Evolutionary conservation across 2,797 vertebrate species (phyloP), one percentile per base, ranked within the genome.

Genomic region (Enteromius trimaculatus): DNA sequence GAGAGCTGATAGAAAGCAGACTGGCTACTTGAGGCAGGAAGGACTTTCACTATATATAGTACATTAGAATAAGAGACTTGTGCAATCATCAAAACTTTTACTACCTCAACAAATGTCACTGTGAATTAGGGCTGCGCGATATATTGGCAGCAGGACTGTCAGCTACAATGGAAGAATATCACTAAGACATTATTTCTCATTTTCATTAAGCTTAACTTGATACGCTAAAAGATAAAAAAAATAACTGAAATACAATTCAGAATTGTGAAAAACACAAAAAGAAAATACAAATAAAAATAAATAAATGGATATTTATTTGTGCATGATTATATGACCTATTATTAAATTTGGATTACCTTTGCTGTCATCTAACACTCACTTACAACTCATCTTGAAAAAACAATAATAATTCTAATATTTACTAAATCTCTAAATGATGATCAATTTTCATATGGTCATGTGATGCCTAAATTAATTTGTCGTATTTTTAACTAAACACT

Each of bases 11-110:
- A 66, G 51, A 84, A 68, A 31, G 3, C 66, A 74, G 68, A 47
- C 58, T 21, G 44, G 75, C 58, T 71, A 78, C 82, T 68, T 62
- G 44, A 68, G 55, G 58, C 58, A 81, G 58, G 80, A 69, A 34
- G 74, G 39, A 81, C 82, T 83, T 78, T 62, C 53, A 37, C 37
- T 78, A 47, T 49, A 39, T 69, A 55, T 55, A 37, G 29, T 34
- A 79, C 17, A 55, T 75, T 66, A 34, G 10, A 31, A 79, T 49
- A 77, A 16, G 6, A 66, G 39, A 58, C 29, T 75, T 75, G 9
- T 53, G 71, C 19, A 26, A 51, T 37, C 34, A 26, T 14, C 6
- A 23, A 17, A 62, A 62, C n/a, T 3, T 60, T 39, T 42, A 60
- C 34, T 60, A 76, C 21, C 34, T 76, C 26, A 9, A 49, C n/a